Evolutionary conservation across 2,888 invertebrate species (phyloP), one percentile per base, ranked within the genome.

Genomic region (Bugula neritina): DNA sequence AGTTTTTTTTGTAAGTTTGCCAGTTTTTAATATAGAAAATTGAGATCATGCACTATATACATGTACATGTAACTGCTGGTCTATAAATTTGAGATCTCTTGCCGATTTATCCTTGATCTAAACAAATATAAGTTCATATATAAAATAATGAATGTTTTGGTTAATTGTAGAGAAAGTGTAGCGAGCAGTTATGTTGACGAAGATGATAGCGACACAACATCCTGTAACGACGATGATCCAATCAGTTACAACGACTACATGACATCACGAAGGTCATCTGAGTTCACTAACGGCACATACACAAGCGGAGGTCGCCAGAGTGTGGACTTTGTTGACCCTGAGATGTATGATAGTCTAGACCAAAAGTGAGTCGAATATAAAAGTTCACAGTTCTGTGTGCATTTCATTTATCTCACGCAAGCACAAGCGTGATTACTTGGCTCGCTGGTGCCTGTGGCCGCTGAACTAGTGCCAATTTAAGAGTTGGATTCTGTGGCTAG

Each of bases 201-300:
- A n/a, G 63, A 63, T 31, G 63, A 63, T 27, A 63, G 63, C n/a
- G 63, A 63, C 27, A 63, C 63, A 5, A 63, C 63, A 13, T 63
- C 63, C 27, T 63, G 63, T 63, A 63, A 63, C 31, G 63, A 63
- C 27, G 63, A 63, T 29, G 31, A 63, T 27, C 63, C 63, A 63
- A 63, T 63, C 63, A 63, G 63, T 31, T 63, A 63, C 63, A 31
- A 63, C 31, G 63, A 63, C 34, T 63, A 63, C 63, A 63, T 63
- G 63, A 63, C 63, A 63, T 63, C 63, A 29, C 27, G 63, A 63
- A 25, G 63, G 31, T 63, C 63, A 29, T 63, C 63, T 13, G 63
- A 63, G 63, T 43, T 43, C 43, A 63, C 63, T 2, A 63, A 34
- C 31, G 63, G 63, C 27, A 63, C 63, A 31, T 63, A 63, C 34